Evolutionary conservation across 2,113 vertebrate genomes (phyloP).

Genomic region (Gnathonemus echidnorhynchus): DNA sequence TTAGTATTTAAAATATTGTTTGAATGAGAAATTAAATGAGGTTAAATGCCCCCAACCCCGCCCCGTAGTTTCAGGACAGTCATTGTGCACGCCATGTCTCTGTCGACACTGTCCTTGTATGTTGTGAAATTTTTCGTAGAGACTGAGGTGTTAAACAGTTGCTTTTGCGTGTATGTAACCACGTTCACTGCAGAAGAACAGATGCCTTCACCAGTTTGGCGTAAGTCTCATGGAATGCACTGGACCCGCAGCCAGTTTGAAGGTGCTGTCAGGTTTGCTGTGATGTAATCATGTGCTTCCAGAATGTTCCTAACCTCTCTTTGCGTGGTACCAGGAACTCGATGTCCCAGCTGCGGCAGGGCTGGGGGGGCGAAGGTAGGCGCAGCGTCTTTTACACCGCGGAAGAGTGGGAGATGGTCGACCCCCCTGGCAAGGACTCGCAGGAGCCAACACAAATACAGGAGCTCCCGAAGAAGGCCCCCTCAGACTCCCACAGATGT

Average conservation of each 20-base stretch:
- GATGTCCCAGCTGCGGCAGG: conserved; percentile 76
- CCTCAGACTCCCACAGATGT: conserved; percentile 69
- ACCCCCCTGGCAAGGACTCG: conserved; percentile 73
- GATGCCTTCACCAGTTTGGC: background rate
- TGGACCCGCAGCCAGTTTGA: background rate
- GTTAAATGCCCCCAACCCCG: background rate
- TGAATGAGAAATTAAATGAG: background rate
- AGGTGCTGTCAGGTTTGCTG: background rate
- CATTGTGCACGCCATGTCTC: background rate
- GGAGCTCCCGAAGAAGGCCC: conserved; percentile 57
- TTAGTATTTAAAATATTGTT: background rate
- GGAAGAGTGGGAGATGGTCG: conserved; percentile 94
- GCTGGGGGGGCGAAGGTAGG: conserved; percentile 68
- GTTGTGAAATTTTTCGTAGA: background rate
- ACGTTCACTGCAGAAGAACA: background rate
- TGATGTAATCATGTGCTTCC: background rate
- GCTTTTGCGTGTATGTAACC: background rate
- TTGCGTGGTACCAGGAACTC: conserved; percentile 69
- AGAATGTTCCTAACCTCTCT: background rate
- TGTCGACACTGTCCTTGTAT: no score
- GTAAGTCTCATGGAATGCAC: background rate
- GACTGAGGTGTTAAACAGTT: background rate
- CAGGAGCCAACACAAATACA: conserved; percentile 57
- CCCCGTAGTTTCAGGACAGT: background rate
- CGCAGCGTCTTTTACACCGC: conserved; percentile 83